Evolutionary conservation across 1,140 invertebrate genomes (phyloP), one percentile per base, ranked within the genome.

Genomic region (Psilanteris sp.): DNA sequence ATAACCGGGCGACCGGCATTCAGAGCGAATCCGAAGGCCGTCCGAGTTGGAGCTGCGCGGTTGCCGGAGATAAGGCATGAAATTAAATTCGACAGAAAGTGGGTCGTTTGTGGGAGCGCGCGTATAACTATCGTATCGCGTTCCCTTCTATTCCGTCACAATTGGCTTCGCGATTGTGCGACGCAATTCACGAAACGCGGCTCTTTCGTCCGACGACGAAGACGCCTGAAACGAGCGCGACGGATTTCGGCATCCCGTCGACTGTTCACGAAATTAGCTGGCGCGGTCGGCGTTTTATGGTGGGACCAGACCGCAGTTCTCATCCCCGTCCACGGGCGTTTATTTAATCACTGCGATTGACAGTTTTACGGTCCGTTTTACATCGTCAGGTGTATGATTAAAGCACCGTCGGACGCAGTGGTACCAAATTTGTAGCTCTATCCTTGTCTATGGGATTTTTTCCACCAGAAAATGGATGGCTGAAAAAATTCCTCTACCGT

Each of bases 71-170:
- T 84, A 84, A 83, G 81, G 81, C 81, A 84, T 84, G 82, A 82
- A 84, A 84, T 84, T 84, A 84, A 83, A 83, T 84, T 83, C 77
- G 76, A 79, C 52, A 77, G 77, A 81, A 84, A 82, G 78, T 84
- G 79, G 82, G 80, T 82, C 81, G 78, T 78, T 70, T 50, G 4
- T 27, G 32, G 55, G 54, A 59, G 52, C 10, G 32, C 54, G 52
- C 52, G 43, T 46, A 52, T n/a, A n/a, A 36, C 61, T 50, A 5
- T n/a, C n/a, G n/a, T n/a, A n/a, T n/a, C n/a, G 18, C 14, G 31
- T 27, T 52, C 5, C n/a, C 32, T 15, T 6, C 7, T 24, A 7
- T 15, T 18, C 8, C 27, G 9, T 39, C 43, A 22, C 48, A 27
- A 71, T 54, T 62, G 37, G n/a, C 11, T 27, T 36, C 7, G 11